Evolutionary conservation across 53 echinoderm and acorn worm genomes (phyloP).

Genomic region (Temnopleurus reevesii): DNA sequence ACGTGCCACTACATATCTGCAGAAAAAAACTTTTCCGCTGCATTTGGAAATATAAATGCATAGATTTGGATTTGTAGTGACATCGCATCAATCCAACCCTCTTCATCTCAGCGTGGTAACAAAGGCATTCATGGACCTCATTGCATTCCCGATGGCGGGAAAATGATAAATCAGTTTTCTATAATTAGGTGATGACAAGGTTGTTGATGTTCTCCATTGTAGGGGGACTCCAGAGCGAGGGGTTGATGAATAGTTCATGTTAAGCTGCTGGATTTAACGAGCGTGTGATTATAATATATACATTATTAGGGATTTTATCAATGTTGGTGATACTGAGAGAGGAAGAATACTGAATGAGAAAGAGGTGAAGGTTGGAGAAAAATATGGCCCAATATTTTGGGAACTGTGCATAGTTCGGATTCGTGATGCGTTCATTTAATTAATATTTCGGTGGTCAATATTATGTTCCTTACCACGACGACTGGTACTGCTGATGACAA

Average conservation of each 20-base stretch:
- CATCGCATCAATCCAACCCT: neutral
- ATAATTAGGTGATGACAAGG: neutral
- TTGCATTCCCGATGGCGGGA: neutral
- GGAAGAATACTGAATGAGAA: too few relatives aligned
- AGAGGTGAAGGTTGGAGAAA: too few relatives aligned
- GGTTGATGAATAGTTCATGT: neutral
- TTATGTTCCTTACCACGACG: too few relatives aligned
- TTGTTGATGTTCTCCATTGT: neutral
- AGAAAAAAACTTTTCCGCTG: neutral
- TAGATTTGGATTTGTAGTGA: neutral
- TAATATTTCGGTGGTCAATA: too few relatives aligned
- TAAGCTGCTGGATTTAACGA: neutral
- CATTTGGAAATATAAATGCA: conserved; percentile 14
- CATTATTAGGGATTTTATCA: too few relatives aligned
- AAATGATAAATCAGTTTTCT: neutral
- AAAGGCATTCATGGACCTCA: neutral
- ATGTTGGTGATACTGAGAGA: too few relatives aligned
- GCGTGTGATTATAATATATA: too few relatives aligned
- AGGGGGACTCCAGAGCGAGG: neutral
- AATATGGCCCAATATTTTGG: too few relatives aligned
- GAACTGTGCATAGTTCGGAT: too few relatives aligned
- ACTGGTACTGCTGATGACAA: too few relatives aligned
- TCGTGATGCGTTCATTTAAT: too few relatives aligned
- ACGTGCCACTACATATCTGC: conserved; percentile 14
- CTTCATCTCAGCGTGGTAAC: neutral